These are phyloP conservation scores for Acanthochromis polyacanthus DNA, from an alignment of 2,113 vertebrate genomes.

Conservation along the genomic window DNA sequence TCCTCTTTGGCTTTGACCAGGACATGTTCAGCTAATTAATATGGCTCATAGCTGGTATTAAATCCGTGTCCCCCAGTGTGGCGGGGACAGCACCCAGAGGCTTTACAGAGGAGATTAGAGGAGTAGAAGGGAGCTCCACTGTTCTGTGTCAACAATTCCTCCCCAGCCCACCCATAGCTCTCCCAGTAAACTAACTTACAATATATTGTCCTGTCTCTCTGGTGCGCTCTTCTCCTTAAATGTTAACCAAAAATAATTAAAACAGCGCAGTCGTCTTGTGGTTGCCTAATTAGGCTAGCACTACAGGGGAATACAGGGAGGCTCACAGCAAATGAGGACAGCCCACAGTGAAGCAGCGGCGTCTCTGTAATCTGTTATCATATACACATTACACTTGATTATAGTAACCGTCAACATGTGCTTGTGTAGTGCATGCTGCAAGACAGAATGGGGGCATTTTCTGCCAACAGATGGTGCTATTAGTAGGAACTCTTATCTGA, in stretches of 20 bases:
- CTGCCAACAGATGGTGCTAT: conserved; percentile 71
- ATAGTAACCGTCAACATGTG: conserved; percentile 27
- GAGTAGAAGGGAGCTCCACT: conserved; percentile 4
- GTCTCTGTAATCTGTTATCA: conserved; percentile 36
- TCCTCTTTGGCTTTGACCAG: conserved; percentile 49
- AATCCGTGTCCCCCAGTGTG: conserved; percentile 32
- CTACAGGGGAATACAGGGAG: conserved; percentile 59
- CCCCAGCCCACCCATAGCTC: not conserved
- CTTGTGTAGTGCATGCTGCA: not conserved
- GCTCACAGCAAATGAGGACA: conserved; percentile 60
- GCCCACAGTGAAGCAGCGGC: conserved; percentile 39
- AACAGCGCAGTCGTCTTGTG: conserved; percentile 29
- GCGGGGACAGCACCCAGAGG: conserved; percentile 35
- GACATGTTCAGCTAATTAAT: conserved; percentile 68
- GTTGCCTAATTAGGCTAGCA: conserved; percentile 67
- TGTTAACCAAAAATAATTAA: conserved; percentile 49
- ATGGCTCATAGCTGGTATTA: conserved; percentile 56
- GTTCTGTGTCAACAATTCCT: conserved; percentile 33
- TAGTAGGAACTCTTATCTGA: conserved; percentile 41
- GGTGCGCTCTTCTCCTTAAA: conserved; percentile 32
- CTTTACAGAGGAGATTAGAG: conserved; percentile 38
- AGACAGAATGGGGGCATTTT: conserved; percentile 63
- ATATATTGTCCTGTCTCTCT: conserved; percentile 32
- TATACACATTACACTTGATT: conserved; percentile 37
- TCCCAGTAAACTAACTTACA: conserved; percentile 10